Evolutionary conservation across 1,140 invertebrate species (phyloP).

Genomic region (Drosophila asahinai): DNA sequence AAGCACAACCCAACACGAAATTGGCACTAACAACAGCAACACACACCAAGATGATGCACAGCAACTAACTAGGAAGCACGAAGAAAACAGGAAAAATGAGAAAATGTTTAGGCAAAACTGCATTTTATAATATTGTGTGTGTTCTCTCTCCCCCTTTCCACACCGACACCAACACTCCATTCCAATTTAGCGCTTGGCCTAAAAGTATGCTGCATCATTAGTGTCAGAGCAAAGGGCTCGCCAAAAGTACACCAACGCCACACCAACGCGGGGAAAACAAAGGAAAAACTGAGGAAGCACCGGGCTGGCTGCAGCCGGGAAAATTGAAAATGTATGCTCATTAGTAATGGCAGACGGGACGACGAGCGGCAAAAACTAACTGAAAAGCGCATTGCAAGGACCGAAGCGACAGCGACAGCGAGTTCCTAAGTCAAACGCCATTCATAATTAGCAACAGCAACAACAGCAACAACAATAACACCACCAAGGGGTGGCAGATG

Average conservation of each 20-base stretch:
- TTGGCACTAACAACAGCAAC: slow-evolving; percentile 71
- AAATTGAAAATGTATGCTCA: slow-evolving; percentile 70
- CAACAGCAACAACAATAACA: slow-evolving; percentile 8
- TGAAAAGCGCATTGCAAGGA: slow-evolving; percentile 78
- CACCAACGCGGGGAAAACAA: slow-evolving; percentile 9
- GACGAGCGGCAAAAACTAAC: slow-evolving; percentile 40
- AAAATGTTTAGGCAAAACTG: slow-evolving; percentile 43
- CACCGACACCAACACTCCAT: slow-evolving; percentile 52
- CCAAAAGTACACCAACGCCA: slow-evolving; percentile 26
- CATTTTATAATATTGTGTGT: slow-evolving; percentile 68
- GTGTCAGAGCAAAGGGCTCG: slow-evolving; percentile 54
- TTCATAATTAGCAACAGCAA: slow-evolving; percentile 40
- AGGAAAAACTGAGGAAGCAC: slow-evolving; percentile 4
- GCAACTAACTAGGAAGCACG: slow-evolving; percentile 12
- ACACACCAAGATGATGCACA: slow-evolving; percentile 15
- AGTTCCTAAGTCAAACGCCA: slow-evolving; percentile 73
- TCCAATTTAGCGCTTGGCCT: slow-evolving; percentile 79
- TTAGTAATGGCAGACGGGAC: slow-evolving; percentile 46
- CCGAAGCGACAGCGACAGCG: slow-evolving; percentile 38
- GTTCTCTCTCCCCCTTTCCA: slow-evolving; percentile 35
- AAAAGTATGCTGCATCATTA: slow-evolving; percentile 79
- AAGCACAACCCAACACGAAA: slow-evolving; percentile 49
- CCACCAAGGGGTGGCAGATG: slow-evolving; percentile 11
- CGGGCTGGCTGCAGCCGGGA: slow-evolving; percentile 22
- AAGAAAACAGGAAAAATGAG: slow-evolving; percentile 14